phyloP scores from a whole-genome alignment of 53 echinoderm and acorn worm species.

The Apostichopus leukothele region DNA sequence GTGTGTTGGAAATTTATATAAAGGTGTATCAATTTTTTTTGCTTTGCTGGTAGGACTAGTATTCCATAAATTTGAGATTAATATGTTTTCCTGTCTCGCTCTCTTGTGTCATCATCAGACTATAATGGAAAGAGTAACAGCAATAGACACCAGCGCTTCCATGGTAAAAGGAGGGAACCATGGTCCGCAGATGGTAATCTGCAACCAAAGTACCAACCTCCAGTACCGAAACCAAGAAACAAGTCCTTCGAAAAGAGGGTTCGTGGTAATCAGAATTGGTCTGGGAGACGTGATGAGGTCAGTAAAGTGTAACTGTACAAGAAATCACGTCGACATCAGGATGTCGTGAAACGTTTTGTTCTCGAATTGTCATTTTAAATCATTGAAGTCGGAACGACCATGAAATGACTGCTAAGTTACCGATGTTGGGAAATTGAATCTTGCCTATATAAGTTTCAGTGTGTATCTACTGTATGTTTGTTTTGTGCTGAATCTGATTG shows the following conservation, averaged over 20 bases:
- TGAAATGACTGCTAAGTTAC: background rate
- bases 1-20: no score
- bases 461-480: no score
- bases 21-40: no score
- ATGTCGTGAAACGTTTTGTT: background rate
- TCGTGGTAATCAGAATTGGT: conserved; percentile 66
- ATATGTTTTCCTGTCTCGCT: background rate
- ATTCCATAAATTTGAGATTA: no score
- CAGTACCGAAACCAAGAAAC: conserved; percentile 60
- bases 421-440: no score
- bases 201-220: conserved; percentile 48
- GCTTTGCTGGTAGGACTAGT: no score
- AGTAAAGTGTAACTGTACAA: background rate
- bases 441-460: no score
- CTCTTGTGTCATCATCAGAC: background rate
- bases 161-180: conserved; percentile 60
- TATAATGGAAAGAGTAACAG: conserved; percentile 71
- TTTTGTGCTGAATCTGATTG: no score
- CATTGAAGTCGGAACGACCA: background rate
- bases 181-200: conserved; percentile 52
- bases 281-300: conserved; percentile 95
- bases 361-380: background rate
- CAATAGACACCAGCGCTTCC: conserved; percentile 60
- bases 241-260: conserved; percentile 77
- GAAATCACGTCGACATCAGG: background rate